Evolutionary conservation across 1,140 invertebrate species (phyloP), one percentile per base, ranked within the genome.

Genomic region (Ditylenchus dipsaci): DNA sequence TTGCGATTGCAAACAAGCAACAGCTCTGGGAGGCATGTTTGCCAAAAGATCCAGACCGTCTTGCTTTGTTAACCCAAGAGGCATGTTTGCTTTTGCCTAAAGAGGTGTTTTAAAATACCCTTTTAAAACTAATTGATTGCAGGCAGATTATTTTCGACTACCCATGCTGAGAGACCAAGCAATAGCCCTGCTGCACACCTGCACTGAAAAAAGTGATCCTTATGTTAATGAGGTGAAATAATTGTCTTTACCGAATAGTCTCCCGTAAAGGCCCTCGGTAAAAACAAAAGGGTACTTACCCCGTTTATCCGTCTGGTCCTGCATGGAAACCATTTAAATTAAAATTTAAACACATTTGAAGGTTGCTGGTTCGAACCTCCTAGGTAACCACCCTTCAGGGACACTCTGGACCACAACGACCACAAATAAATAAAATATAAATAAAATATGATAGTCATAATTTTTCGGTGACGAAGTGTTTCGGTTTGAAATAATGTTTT

Each of bases 1-100:
- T 85, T 96, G 30, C 85, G 92, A 60, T 74, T 77, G 11, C 76
- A 74, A 53, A n/a, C 21, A 17, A 27, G 68, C 15, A 76, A 33
- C 76, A 77, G 47, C 27, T 76, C 9, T 77, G 76, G 76, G 76
- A 77, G 65, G 66, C 63, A 1, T 76, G 73, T 58, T 45, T 77
- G 43, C 76, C 76, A 19, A 77, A 77, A 73, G 76, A 77, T 21
- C 76, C 76, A 8, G 76, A 77, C 68, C 73, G 73, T 26, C 53
- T 77, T 17, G 63, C 68, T 1, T 9, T 75, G 26, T 63, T 75
- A n/a, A 72, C 60, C 19, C 23, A 78, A 56, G 69, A 76, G 21
- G 33, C 33, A 63, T 29, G 17, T 27, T 8, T 27, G 1, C 62
- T 57, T 30, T 63, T 3, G 17, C n/a, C 13, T 33, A n/a, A 49